These are phyloP conservation scores for Rhineura floridana DNA, from an alignment of 2,113 vertebrate genomes.

Conservation along the genomic window DNA sequence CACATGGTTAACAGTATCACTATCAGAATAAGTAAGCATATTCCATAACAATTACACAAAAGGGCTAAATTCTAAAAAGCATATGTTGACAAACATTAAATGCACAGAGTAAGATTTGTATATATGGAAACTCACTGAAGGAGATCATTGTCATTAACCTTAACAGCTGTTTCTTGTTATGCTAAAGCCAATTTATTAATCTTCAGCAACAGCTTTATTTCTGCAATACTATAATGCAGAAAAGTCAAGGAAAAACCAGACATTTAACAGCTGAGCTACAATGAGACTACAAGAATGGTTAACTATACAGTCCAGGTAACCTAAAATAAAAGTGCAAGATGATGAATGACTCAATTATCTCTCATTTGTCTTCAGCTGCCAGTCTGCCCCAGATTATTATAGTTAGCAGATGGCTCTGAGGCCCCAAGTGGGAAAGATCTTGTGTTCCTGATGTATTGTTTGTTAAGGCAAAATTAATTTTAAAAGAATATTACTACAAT, in stretches of 20 bases:
- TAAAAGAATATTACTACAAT: constrained; percentile 31
- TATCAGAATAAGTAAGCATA: background rate
- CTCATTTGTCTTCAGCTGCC: background rate
- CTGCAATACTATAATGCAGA: fast-evolving
- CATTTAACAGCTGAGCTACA: background rate
- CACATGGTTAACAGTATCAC: background rate
- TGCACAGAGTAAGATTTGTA: background rate
- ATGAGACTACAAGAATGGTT: fast-evolving
- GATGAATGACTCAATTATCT: background rate
- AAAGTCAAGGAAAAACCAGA: background rate
- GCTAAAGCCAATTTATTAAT: fast-evolving
- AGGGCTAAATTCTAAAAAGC: background rate
- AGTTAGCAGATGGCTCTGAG: constrained; percentile 18
- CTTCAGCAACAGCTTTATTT: background rate
- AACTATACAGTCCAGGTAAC: background rate
- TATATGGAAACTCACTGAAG: fast-evolving
- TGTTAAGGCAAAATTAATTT: background rate
- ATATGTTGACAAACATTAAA: background rate
- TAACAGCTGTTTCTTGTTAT: background rate
- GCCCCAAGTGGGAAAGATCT: background rate
- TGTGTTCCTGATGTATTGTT: background rate
- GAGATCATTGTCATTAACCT: fast-evolving
- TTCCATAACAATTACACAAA: background rate
- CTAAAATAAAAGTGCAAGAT: background rate
- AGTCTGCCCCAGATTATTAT: background rate